Evolutionary conservation across 2,113 vertebrate species (phyloP), one percentile per base, ranked within the genome.

Genomic region (Sakesphorus luctuosus): DNA sequence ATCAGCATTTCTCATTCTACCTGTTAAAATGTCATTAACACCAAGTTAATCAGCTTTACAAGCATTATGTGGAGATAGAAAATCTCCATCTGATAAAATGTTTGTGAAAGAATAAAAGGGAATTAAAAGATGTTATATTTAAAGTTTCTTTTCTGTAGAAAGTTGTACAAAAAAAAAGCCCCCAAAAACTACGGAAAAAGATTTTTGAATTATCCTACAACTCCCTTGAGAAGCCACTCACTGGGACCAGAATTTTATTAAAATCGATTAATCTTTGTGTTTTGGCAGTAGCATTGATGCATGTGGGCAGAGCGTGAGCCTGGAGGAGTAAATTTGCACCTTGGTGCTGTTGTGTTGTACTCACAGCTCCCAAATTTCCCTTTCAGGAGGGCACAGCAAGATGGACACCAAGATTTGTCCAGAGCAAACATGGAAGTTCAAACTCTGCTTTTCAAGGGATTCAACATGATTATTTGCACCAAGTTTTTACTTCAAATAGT

Each of bases 291-390:
- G 55, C 53, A 69, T n/a, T 24, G 82, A 52, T 26, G 31, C 5
- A 35, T 4, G n/a, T 25, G n/a, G 17, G 53, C 58, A 93, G 46
- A 10, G 15, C 3, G 13, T 0, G 20, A 4, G 33, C 8, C 26
- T 0, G 9, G 53, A 76, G 18, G 1, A 35, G 23, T 4, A 43
- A 20, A 56, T 28, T 44, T 9, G 16, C 21, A 49, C 40, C 58
- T 40, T 0, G 0, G 38, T n/a, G 71, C 47, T 63, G 20, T 1
- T 35, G 38, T 3, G 6, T 21, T 52, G 10, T 9, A 38, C 23
- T 29, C 21, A 73, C 28, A 76, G 58, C 29, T 55, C 66, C 65
- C 75, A 85, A 1, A 33, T 11, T 47, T 61, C 44, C 46, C 38
- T 36, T 29, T 13, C 65, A 74, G 36, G 43, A 40, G 1, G 13